Base-by-base conservation (phyloP, 2,797 vertebrate genomes). In the Catostomus latipinnis region DNA sequence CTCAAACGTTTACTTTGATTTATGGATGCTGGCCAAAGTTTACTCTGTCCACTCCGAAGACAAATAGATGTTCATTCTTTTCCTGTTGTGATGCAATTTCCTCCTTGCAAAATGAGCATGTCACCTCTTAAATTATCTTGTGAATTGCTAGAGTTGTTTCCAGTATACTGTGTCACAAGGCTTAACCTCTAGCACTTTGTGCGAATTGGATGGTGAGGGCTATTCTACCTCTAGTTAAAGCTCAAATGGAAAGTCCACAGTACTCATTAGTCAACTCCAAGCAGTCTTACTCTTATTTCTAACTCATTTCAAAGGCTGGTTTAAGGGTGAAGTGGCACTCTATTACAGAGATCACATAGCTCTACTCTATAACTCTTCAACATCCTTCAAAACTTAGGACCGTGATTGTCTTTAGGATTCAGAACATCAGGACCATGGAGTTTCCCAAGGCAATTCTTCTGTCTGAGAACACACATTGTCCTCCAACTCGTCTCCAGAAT, bases 201-300 rank as follows among this genome's bases (percentile, higher is more conserved):
- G 57, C 58, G 54, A 86, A 76, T 66, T 76, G 65, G n/a, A 34
- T 34, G 34, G 34, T 34, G 34, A 34, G 34, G 34, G 34, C 34
- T 34, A 34, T 34, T 34, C 34, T 34, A 34, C 3, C 0, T 76
- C 61, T 71, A 50, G 67, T 68, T 75, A 72, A 78, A 72, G 12
- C 68, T 71, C 18, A 75, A 82, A 77, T 66, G 34, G 50, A 83
- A 77, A 74, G 48, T 74, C 67, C 46, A 22, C 46, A 12, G 18
- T 54, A 43, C 65, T 83, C 77, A 81, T 81, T 75, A 81, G n/a
- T 70, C 62, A 70, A 9, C 49, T 81, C 57, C 58, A 54, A 69
- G 53, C 67, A 46, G 18, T 73, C 82, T 79, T 34, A 34, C 4
- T 34, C 34, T 34, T 52, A 76, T 81, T 74, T 79, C 14, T n/a